phyloP scores from a whole-genome alignment of 1,140 invertebrate species.

The Eumeta japonica region DNA sequence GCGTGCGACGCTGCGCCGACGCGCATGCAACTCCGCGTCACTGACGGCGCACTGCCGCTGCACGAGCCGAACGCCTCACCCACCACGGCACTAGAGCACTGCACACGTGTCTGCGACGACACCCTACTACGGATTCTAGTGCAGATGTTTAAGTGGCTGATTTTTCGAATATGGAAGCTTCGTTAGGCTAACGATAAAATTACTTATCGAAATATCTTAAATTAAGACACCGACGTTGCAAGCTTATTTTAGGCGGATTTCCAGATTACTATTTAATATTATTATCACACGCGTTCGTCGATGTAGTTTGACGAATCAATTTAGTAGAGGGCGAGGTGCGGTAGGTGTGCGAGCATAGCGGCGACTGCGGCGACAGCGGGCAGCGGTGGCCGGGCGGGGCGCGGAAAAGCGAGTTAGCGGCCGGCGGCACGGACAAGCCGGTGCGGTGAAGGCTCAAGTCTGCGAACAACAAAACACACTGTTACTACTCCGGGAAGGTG shows the following conservation, averaged over 20 bases:
- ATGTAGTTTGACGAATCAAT: constrained; percentile 43
- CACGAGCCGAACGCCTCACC: constrained; percentile 22
- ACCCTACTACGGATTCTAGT: constrained; percentile 2
- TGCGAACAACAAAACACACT: constrained; percentile 59
- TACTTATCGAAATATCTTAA: too few relatives aligned
- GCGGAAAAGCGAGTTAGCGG: constrained; percentile 53
- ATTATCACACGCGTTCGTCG: constrained; percentile 57
- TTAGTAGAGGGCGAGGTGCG: constrained; percentile 53
- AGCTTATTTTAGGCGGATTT: constrained; percentile 53
- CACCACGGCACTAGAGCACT: constrained; percentile 30
- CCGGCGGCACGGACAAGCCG: constrained; percentile 56
- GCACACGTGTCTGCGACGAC: constrained; percentile 24
- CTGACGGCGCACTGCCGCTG: constrained; percentile 13
- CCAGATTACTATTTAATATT: constrained; percentile 53
- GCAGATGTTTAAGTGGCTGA: too few relatives aligned
- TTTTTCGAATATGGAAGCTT: too few relatives aligned
- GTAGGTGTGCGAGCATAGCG: constrained; percentile 50
- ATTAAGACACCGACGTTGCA: constrained; percentile 55
- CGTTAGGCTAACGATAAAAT: too few relatives aligned
- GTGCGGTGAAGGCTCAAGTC: constrained; percentile 53
- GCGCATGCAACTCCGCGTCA: constrained; percentile 30
- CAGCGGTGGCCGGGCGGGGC: constrained; percentile 46
- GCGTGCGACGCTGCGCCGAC: constrained; percentile 40
- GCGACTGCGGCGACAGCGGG: constrained; percentile 40
- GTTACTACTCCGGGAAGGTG: constrained; percentile 41